Evolutionary conservation across 2,888 invertebrate genomes (phyloP).

Genomic region (Tethea ocularis): DNA sequence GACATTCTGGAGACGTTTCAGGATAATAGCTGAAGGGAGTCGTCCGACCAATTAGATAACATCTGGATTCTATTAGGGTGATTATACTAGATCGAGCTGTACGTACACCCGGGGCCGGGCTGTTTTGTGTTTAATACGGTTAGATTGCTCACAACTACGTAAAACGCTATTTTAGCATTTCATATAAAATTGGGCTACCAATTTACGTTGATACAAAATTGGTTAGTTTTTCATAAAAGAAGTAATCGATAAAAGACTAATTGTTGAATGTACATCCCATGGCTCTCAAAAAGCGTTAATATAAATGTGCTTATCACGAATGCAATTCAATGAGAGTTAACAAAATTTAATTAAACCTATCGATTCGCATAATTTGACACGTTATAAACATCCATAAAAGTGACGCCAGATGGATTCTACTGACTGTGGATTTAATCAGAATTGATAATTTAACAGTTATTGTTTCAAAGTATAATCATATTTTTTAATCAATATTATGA

Average conservation of each 20-base stretch:
- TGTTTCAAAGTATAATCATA: background rate
- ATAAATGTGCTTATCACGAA: background rate
- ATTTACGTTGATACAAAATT: background rate
- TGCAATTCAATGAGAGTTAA: background rate
- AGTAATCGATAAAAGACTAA: background rate
- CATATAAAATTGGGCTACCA: background rate
- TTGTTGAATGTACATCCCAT: background rate
- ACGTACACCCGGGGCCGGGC: background rate
- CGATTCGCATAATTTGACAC: background rate
- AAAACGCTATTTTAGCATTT: background rate
- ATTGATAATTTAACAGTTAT: background rate
- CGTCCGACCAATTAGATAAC: slow-evolving; percentile 7
- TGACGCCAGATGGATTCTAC: background rate
- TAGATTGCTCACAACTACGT: background rate
- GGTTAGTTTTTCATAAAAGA: no score
- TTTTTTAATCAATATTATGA: no score
- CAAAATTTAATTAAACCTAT: background rate
- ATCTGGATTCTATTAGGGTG: slow-evolving; percentile 10
- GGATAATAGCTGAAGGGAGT: slow-evolving; percentile 7
- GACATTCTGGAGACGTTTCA: slow-evolving; percentile 12
- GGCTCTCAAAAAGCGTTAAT: background rate
- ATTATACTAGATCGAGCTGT: slow-evolving; percentile 8
- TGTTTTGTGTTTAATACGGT: background rate
- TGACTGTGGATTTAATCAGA: background rate
- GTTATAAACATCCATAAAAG: background rate